Conservation (phyloP, 2,113 vertebrate species). For the Sinocyclocheilus anophthalmus region DNA sequence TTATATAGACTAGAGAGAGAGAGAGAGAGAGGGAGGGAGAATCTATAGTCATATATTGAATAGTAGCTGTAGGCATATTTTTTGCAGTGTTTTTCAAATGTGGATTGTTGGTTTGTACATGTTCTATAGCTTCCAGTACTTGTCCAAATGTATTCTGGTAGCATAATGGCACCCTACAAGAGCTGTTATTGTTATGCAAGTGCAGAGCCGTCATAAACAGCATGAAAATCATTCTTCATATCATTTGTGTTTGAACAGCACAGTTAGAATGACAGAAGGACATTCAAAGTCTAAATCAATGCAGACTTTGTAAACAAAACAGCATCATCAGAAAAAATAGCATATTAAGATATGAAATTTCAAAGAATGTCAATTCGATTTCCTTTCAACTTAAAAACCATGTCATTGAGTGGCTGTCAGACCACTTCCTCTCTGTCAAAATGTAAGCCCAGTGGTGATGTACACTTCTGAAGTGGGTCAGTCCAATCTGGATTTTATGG, state of each 20-base stretch:
- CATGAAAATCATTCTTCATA: slow-evolving; percentile 19
- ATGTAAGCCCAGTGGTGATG: slow-evolving; percentile 34
- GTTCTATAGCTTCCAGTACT: not conserved
- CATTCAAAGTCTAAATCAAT: slow-evolving; percentile 9
- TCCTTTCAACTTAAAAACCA: slow-evolving; percentile 55
- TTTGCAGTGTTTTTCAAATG: slow-evolving; percentile 8
- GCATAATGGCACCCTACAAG: slow-evolving; percentile 33
- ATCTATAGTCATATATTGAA: no score
- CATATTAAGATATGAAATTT: not conserved
- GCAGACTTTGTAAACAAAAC: slow-evolving; percentile 12
- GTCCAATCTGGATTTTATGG: slow-evolving; percentile 32
- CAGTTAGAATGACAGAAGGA: slow-evolving; percentile 14
- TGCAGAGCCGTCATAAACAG: slow-evolving; percentile 26
- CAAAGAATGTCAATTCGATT: slow-evolving; percentile 25
- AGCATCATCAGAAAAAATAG: slow-evolving; percentile 9
- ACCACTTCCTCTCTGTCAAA: slow-evolving; percentile 54
- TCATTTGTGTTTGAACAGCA: slow-evolving; percentile 34
- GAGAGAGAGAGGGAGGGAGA: no score
- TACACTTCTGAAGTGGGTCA: slow-evolving; percentile 27
- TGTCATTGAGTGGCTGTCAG: slow-evolving; percentile 56
- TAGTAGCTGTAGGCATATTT: no score
- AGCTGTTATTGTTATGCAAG: slow-evolving; percentile 45
- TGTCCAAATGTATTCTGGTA: slow-evolving; percentile 18
- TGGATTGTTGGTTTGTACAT: slow-evolving; percentile 8
- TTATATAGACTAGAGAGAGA: no score